Evolutionary conservation across 2,113 vertebrate genomes (phyloP), one percentile per base, ranked within the genome.

Genomic region (Chaetura pelagica): DNA sequence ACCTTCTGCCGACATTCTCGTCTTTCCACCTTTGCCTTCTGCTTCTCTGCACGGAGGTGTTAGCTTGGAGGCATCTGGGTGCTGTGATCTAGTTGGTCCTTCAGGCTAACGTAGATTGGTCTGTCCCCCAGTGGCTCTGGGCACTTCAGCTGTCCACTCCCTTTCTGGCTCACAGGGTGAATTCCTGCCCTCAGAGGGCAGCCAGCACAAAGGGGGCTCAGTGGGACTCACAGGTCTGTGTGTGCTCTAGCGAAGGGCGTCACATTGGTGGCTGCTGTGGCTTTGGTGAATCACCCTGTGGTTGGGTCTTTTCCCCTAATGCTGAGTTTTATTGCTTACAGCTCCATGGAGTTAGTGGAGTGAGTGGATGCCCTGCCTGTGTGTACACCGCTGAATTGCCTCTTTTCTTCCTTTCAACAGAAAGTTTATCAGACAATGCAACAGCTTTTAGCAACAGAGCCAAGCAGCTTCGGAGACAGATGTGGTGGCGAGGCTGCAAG

Each of bases 401-500:
- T 95, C 80, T 91, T 32, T 92, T 87, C 94, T 93, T 94, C 81
- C 96, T 93, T 95, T 94, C 51, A 84, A 80, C 30, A 99, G 99
- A 99, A 98, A 99, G 99, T 96, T 98, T 99, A 75, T 99, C 99
- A 44, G 99, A 99, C 98, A 99, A 99, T 12, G 99, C 99, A 21
- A 99, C 99, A 59, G 99, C 99, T 80, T 99, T 99, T 97, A 99
- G 99, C 97, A 99, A 99, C 98, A 98, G 99, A 98, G 99, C 99
- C 97, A 99, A 99, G 97, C 99, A 99, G 74, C 98, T 99, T 82
- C 99, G 99, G 94, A 98, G 99, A 96, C 99, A 99, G 91, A 99
- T 99, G 99, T 99, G 99, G 99, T 99, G 99, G 99, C 98, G 98
- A 86, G 99, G 99, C 83, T 99, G 98, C 97, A 99, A 99, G 98